Percentiles rank a stretch among this genome's conserved stretches.
phyloP scores from a whole-genome alignment of 2,888 invertebrate species.

The Tiphia femorata region DNA sequence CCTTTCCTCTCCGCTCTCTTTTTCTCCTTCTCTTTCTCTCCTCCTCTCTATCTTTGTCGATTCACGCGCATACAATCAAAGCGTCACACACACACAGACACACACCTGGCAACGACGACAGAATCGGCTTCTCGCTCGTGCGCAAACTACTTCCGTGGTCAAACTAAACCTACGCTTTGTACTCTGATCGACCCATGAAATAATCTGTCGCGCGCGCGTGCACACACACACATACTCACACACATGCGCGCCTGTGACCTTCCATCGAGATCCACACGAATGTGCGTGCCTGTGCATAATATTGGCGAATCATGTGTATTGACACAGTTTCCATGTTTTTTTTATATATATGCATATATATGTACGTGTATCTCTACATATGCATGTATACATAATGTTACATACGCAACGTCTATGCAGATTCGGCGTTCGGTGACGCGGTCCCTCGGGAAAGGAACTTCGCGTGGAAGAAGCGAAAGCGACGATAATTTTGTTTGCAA shows the following conservation, averaged over 20 bases:
- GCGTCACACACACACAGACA: too few species aligned
- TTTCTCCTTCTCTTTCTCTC: too few species aligned
- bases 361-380: neutral
- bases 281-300: neutral
- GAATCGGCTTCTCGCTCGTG: conserved; percentile 38
- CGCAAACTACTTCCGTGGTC: conserved; percentile 58
- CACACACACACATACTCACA: conserved; percentile 12
- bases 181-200: conserved; percentile 63
- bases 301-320: too few species aligned
- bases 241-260: too few species aligned
- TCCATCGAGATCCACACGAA: neutral
- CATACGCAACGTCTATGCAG: neutral
- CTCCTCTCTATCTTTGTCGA: too few species aligned
- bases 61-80: too few species aligned
- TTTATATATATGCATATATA: neutral
- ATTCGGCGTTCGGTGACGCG: neutral
- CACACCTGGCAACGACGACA: conserved; percentile 21
- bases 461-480: neutral
- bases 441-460: neutral
- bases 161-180: conserved; percentile 66
- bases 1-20: too few species aligned
- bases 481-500: neutral
- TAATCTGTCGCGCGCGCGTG: conserved; percentile 54
- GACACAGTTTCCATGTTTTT: neutral
- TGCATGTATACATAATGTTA: neutral